Evolutionary conservation across 2,888 invertebrate species (phyloP), one percentile per base, ranked within the genome.

Genomic region (Rhaphigaster nebulosa): DNA sequence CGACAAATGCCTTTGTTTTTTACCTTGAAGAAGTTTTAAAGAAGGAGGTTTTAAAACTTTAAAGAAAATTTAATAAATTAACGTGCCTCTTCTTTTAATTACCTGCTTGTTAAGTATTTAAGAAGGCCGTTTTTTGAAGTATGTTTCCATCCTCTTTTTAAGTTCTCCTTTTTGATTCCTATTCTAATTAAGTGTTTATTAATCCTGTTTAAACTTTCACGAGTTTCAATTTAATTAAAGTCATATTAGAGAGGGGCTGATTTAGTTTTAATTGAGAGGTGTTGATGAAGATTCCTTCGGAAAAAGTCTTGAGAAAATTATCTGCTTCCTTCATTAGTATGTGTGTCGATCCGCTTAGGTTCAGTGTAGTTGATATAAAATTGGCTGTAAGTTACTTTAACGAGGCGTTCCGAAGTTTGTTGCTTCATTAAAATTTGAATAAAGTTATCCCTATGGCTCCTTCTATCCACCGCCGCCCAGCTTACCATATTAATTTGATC

Each of bases 161-260:
- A 84, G 41, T 84, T n/a, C 45, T 84, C 45, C 65, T 88, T 88
- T 88, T 88, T 65, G 60, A 88, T 88, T 60, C 88, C 56, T 65
- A 65, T 60, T 12, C 65, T 88, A 88, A 88, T 88, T 88, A 88
- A 56, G 45, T 88, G 60, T 88, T 88, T 60, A 88, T 88, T 88
- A 88, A 65, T 45, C 88, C 88, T 88, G n/a, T 88, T 60, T 88
- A 88, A 88, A 60, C 38, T 88, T 88, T 88, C 4, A 56, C 41
- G n/a, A 29, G 88, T 56, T 76, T 41, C 56, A 65, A 88, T 65
- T 88, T 60, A 88, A 88, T 88, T 88, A 88, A 60, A 88, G 56
- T 88, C 65, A 60, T 88, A 88, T 88, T 65, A 88, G 38, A 50
- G 84, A 50, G 84, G 15, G n/a, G 13, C 45, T 45, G 84, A 84